Base-by-base conservation (phyloP, 2,888 invertebrate genomes). In the Drosophila setosimentum region DNA sequence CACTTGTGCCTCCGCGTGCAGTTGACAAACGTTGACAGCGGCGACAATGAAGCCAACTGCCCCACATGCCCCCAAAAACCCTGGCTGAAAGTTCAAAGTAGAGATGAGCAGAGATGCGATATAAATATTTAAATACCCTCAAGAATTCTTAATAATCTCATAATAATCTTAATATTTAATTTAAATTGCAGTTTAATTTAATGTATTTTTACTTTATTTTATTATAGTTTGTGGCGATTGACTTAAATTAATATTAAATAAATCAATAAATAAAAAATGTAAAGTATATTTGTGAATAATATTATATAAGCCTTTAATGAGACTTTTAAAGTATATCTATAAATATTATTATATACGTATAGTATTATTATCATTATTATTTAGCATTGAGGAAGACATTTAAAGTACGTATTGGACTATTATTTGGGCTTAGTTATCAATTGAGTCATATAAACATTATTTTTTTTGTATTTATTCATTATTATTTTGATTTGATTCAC, bases 1-100 rank as follows among this genome's bases (percentile, higher is more conserved):
- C 37, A 68, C 65, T 76, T 45, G 45, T 68, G 71, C 62, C 80
- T 68, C 51, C 35, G 78, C 67, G 69, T 75, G 68, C 80, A 76
- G 76, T 88, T 87, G 89, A 87, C 89, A 87, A 87, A 89, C 87
- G 87, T 76, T 87, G 87, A 87, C 87, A 89, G 87, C 82, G 85
- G 81, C 89, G 87, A 87, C 86, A 86, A 82, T 86, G 82, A 74
- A 54, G 35, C 59, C 66, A 58, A 33, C 62, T 42, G 42, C 42
- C 33, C 29, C 45, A 50, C 50, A 29, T 30, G 50, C 50, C 29
- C 55, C 40, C 29, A 57, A 40, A 16, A 40, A 21, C 40, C 37
- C 57, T 5, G 42, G 11, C 33, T 35, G 21, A 5, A 21, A 48
- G 63, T 32, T 35, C 37, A 37, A 29, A 7, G 3, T n/a, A 29